Conservation (phyloP, 2,888 invertebrate species). For the Mantis religiosa region DNA sequence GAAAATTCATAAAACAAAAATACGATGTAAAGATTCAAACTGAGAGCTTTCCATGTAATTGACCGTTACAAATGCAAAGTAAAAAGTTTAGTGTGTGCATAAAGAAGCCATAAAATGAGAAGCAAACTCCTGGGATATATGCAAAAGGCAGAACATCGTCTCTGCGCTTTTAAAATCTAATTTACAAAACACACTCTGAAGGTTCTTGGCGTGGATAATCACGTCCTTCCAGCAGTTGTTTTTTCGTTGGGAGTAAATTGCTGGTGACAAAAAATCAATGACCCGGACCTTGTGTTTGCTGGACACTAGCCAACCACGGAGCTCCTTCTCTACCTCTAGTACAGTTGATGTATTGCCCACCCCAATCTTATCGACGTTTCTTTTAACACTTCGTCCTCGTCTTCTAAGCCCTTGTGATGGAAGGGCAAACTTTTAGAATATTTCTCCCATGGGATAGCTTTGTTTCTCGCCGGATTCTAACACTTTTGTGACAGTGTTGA, state of each 20-base stretch:
- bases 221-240: neutral
- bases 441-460: too few relatives aligned
- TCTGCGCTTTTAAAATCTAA: neutral
- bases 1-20: too few relatives aligned
- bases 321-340: neutral
- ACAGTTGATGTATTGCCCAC: neutral
- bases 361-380: neutral
- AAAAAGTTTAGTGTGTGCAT: neutral
- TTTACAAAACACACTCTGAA: neutral
- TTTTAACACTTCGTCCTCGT: neutral
- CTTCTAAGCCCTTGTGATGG: neutral
- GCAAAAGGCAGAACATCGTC: neutral
- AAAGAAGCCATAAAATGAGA: neutral
- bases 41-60: neutral
- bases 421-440: neutral
- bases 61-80: neutral
- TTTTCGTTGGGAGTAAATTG: neutral
- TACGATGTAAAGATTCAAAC: too few relatives aligned
- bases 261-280: neutral
- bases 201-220: neutral
- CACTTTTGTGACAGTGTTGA: too few relatives aligned
- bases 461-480: too few relatives aligned
- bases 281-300: neutral
- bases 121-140: neutral
- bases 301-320: neutral